A percentile compares a stretch with the other conserved stretches of the same genome.
phyloP scores from a whole-genome alignment of 2,113 vertebrate genomes.

The Psittacula cyanocephala region DNA sequence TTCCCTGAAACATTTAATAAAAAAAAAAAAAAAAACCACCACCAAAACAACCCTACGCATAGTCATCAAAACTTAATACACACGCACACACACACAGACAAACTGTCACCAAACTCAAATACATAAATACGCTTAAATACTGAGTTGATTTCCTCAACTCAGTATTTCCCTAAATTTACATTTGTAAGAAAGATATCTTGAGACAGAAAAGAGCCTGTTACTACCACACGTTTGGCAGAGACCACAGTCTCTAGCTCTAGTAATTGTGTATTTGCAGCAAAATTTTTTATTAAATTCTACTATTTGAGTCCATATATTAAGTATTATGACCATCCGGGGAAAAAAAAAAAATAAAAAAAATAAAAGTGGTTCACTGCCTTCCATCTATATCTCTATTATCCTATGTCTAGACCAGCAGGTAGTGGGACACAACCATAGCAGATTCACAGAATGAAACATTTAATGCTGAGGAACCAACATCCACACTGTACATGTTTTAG shows the following conservation, averaged over 20 bases:
- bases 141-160: neutral
- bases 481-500: neutral
- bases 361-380: neutral
- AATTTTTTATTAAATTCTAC: neutral
- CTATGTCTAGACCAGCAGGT: neutral
- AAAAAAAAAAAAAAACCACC: too few relatives aligned
- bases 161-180: neutral
- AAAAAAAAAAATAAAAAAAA: neutral
- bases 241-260: neutral
- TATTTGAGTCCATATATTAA: neutral
- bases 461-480: neutral
- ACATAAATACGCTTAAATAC: neutral
- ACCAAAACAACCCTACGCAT: accelerated
- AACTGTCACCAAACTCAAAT: neutral
- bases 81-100: neutral
- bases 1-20: too few relatives aligned
- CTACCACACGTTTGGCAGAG: neutral
- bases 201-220: neutral
- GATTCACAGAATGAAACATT: neutral
- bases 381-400: neutral
- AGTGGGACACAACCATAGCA: neutral
- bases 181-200: neutral
- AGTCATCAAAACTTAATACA: neutral
- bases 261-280: neutral
- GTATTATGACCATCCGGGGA: neutral